Base-by-base conservation (phyloP, 2,113 vertebrate species). In the Ellobius talpinus region DNA sequence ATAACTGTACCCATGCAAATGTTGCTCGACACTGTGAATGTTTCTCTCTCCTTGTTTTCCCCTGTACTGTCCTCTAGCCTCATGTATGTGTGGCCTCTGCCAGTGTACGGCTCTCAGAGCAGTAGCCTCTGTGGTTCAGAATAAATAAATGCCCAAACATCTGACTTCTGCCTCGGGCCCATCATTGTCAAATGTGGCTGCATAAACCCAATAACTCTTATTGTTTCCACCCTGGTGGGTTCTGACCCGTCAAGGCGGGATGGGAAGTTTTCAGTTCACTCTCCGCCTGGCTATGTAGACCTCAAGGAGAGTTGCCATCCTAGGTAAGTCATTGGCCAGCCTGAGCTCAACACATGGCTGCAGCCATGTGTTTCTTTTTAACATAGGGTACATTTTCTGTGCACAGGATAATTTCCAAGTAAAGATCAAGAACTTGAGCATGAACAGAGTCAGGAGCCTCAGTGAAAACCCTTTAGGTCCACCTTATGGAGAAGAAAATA, bases 111-210 rank as follows among this genome's bases (percentile, higher is more conserved):
- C 55, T 77, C 78, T 90, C 86, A 42, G 39, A 31, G 94, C 16
- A 12, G 81, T 17, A 11, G 23, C 79, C 89, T 72, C 93, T 42
- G 11, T 55, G 76, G 85, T 63, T 89, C 88, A 77, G 96, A 98
- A 98, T 98, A 98, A 98, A 98, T 98, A 98, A 98, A 98, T 7
- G 0, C 65, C 87, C 96, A 91, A 65, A 96, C 93, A 95, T 84
- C 76, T 89, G 82, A 58, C 90, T 94, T 65, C 72, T 63, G 1
- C 50, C 66, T 36, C 89, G 24, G 72, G 47, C 24, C 21, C 61
- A 6, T 91, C 66, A 0, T 87, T 87, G 39, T 70, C 0, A n/a
- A 39, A 0, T 6, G 17, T 8, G 13, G 45, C 23, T 63, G 12
- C 29, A 6, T 7, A 8, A 23, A 33, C 21, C 36, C 9, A 23